Evolutionary conservation across 92 coral and sea anemone species (phyloP).

Genomic region (Actinernus sp.): DNA sequence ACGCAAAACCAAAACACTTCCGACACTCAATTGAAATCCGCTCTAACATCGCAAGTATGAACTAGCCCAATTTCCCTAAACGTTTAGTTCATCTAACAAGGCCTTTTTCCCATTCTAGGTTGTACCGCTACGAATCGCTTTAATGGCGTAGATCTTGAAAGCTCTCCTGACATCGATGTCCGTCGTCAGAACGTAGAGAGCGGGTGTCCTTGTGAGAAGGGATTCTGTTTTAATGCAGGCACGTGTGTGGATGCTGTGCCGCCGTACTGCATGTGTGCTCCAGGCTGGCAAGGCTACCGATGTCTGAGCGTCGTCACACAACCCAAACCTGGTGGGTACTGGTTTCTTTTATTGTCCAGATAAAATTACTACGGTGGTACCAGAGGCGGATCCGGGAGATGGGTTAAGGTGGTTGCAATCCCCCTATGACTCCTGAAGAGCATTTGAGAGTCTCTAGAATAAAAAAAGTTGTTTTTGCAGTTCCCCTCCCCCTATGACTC

Average conservation of each 20-base stretch:
- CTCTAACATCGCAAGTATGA: too few species aligned
- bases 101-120: constrained; percentile 47
- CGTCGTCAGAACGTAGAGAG: constrained; percentile 77
- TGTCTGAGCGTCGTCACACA: constrained; percentile 48
- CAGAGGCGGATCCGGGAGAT: too few species aligned
- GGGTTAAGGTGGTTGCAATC: too few species aligned
- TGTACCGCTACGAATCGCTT: constrained; percentile 82
- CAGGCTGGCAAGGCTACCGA: constrained; percentile 70
- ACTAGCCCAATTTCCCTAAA: neutral
- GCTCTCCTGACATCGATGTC: constrained; percentile 50
- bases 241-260: constrained; percentile 85
- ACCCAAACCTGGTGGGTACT: constrained; percentile 80
- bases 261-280: constrained; percentile 85
- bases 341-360: too few species aligned
- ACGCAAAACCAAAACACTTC: too few species aligned
- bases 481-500: too few species aligned
- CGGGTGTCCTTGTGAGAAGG: constrained; percentile 86
- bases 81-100: neutral
- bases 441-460: too few species aligned
- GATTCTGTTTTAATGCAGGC: constrained; percentile 78
- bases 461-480: too few species aligned
- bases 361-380: too few species aligned
- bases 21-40: too few species aligned
- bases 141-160: constrained; percentile 83
- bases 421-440: too few species aligned